Base-by-base conservation (phyloP, 1,140 invertebrate species). In the Sesamia nonagrioides region DNA sequence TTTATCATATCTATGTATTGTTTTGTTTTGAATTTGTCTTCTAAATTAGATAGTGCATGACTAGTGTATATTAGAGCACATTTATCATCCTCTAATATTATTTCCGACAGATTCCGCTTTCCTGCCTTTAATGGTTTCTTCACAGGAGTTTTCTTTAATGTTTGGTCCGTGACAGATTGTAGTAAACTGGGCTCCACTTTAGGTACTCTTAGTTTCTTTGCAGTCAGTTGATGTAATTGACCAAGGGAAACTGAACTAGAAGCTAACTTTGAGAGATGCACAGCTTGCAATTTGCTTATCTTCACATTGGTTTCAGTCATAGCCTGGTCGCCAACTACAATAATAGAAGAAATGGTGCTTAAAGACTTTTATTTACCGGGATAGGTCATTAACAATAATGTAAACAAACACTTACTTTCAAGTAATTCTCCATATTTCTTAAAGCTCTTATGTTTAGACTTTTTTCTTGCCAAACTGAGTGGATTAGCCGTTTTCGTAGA, bases 221-320 rank as follows among this genome's bases (percentile, higher is more conserved):
- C 88, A 45, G 90, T 95, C 33, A 96, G 89, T 88, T 95, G 95
- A 87, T 96, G 95, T 5, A 96, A 87, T 86, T 96, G 95, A 72
- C 95, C 95, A 18, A 96, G 89, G 52, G 95, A 96, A 71, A 95
- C 95, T 33, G 95, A 87, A 82, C 96, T 96, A 52, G 95, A 89
- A 15, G 96, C 95, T 18, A 97, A 91, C 71, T 96, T 95, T 27
- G 97, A 96, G 18, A 97, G 86, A 88, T 97, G 96, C 73, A 95
- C 90, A 1, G 96, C 95, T 87, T 95, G 96, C 13, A 97, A 88
- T 81, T 96, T 97, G 79, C 95, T 96, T 3, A 97, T 95, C 8
- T 95, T 92, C 17, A 97, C 96, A 88, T 96, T 96, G 48, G 95
- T 95, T 88, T 97, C 96, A 66, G 88, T 96, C 84, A 96, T 96